Conservation (phyloP, 2,888 invertebrate species). For the Metallyticus violacea region DNA sequence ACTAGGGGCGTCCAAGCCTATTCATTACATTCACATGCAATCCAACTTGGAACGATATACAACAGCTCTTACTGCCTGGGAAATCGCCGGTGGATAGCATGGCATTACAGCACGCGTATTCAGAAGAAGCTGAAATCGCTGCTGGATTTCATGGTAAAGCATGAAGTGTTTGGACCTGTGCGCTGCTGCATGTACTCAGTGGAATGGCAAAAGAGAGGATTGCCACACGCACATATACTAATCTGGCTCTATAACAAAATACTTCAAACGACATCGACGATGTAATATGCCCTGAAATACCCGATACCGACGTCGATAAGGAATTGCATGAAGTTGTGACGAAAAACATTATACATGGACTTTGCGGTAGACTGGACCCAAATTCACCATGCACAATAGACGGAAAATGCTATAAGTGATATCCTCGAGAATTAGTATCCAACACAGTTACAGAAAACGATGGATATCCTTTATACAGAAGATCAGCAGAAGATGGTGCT, state of each 20-base stretch:
- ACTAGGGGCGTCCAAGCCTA: too few relatives aligned
- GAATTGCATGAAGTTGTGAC: constrained; percentile 33
- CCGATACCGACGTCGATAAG: constrained; percentile 33
- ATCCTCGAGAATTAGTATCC: constrained; percentile 13
- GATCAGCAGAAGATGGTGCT: constrained; percentile 17
- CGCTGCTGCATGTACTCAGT: constrained; percentile 27
- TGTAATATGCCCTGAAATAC: constrained; percentile 38
- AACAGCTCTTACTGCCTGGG: constrained; percentile 5
- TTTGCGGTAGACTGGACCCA: constrained; percentile 35
- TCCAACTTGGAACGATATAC: constrained; percentile 11
- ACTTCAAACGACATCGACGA: constrained; percentile 35
- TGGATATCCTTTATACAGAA: constrained; percentile 14
- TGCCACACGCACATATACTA: constrained; percentile 37
- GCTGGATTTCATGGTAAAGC: constrained; percentile 9
- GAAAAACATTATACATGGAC: constrained; percentile 37
- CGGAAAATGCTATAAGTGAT: constrained; percentile 9
- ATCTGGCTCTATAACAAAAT: constrained; percentile 22
- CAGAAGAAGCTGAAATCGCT: constrained; percentile 9
- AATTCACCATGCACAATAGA: constrained; percentile 2
- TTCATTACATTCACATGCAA: constrained; percentile 7
- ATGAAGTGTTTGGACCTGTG: constrained; percentile 13
- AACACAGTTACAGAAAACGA: constrained; percentile 10
- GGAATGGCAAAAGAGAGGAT: constrained; percentile 40
- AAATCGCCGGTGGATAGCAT: constrained; percentile 15
- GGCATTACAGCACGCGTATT: constrained; percentile 7